Conservation (phyloP, 2,888 invertebrate species). For the Xestia rhomboidea region DNA sequence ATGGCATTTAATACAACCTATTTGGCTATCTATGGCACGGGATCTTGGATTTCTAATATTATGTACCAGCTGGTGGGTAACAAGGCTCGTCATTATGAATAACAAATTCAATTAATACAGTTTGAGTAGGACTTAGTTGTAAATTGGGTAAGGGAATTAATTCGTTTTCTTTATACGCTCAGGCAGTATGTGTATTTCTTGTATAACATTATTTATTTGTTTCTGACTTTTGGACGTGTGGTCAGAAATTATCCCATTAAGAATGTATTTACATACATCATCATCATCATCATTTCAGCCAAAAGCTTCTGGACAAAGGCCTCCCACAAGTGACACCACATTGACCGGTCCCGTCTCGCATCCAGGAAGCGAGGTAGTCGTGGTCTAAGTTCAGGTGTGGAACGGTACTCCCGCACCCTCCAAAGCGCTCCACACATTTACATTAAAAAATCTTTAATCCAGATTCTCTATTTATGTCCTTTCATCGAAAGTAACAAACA, state of each 20-base stretch:
- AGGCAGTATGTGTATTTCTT: not conserved
- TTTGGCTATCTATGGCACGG: slow-evolving; percentile 52
- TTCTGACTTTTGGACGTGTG: not conserved
- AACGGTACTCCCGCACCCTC: too few species aligned
- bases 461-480: not conserved
- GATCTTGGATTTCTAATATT: slow-evolving; percentile 52
- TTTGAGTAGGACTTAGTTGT: slow-evolving; percentile 15
- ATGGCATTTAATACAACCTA: slow-evolving; percentile 57
- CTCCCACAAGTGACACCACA: too few species aligned
- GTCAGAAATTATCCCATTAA: not conserved
- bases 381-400: too few species aligned
- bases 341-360: too few species aligned
- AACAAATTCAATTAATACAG: slow-evolving; percentile 36
- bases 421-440: too few species aligned
- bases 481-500: not conserved
- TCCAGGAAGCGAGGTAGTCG: too few species aligned
- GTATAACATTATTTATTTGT: not conserved
- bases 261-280: not conserved
- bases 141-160: slow-evolving; percentile 13
- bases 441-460: not conserved
- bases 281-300: too few species aligned
- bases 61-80: slow-evolving; percentile 24
- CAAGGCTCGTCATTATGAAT: slow-evolving; percentile 37
- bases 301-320: too few species aligned
- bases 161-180: slow-evolving; percentile 26